These are phyloP conservation scores for Vicugna pacos DNA, from an alignment of 2,113 vertebrate species.

Conservation along the genomic window DNA sequence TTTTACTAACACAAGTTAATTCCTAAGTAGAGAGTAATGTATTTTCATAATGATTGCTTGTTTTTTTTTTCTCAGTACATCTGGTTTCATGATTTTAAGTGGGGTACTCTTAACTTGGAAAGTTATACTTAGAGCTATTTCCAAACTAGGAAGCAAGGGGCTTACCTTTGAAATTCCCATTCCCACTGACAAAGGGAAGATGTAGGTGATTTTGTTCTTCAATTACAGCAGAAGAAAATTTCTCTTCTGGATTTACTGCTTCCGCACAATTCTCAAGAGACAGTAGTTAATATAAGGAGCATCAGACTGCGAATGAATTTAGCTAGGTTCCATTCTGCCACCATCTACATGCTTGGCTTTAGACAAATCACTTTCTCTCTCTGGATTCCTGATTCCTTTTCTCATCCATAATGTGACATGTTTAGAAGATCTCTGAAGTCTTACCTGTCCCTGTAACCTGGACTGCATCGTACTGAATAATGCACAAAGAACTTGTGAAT, in stretches of 20 bases:
- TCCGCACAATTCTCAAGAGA: background rate
- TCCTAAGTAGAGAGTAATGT: conserved; percentile 16
- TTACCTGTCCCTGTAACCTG: background rate
- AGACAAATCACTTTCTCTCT: background rate
- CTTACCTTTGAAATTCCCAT: background rate
- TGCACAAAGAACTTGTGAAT: background rate
- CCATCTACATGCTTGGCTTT: background rate
- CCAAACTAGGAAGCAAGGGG: background rate
- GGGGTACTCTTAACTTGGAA: background rate
- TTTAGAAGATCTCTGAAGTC: background rate
- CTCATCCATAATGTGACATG: background rate
- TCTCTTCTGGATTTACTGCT: background rate
- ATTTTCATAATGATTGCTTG: conserved; percentile 19
- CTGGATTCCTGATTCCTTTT: background rate
- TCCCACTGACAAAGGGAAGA: background rate
- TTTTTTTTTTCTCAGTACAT: conserved; percentile 29
- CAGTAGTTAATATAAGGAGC: background rate
- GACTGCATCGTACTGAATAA: background rate
- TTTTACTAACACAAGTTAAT: background rate
- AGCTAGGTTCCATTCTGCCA: background rate
- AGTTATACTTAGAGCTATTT: background rate
- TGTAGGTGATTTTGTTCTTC: background rate
- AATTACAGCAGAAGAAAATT: background rate
- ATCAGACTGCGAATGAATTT: background rate
- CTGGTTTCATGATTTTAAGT: conserved; percentile 16